Conservation (phyloP, 1,140 invertebrate species). For the Ephestia elutella region DNA sequence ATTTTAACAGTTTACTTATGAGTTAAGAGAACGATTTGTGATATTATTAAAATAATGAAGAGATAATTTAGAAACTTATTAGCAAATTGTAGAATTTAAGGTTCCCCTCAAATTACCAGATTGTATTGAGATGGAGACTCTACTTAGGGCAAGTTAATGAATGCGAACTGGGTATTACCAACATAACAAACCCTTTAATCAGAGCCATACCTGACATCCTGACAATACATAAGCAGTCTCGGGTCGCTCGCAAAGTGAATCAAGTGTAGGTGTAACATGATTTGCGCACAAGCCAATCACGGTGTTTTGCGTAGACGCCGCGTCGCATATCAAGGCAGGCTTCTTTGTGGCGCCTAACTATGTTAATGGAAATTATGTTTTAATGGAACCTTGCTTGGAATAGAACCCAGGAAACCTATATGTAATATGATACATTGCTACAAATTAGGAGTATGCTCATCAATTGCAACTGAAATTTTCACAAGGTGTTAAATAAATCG, state of each 20-base stretch:
- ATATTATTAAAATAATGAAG: too few relatives aligned
- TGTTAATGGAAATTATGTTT: constrained; percentile 22
- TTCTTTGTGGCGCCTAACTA: constrained; percentile 35
- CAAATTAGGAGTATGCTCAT: background rate
- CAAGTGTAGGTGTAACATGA: constrained; percentile 12
- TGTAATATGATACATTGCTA: background rate
- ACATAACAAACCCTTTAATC: background rate
- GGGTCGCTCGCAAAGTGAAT: constrained; percentile 6
- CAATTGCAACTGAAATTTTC: too few relatives aligned
- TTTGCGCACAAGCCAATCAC: constrained; percentile 9
- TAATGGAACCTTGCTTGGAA: background rate
- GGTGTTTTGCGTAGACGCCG: constrained; percentile 33
- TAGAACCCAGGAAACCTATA: background rate
- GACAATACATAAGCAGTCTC: background rate
- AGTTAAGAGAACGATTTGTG: too few relatives aligned
- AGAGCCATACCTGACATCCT: background rate
- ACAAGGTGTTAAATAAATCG: too few relatives aligned
- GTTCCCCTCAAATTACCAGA: too few relatives aligned
- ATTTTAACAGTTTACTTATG: too few relatives aligned
- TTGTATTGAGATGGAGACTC: too few relatives aligned
- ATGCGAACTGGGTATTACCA: background rate
- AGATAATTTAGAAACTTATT: too few relatives aligned
- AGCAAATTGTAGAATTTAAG: too few relatives aligned
- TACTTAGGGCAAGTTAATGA: background rate
- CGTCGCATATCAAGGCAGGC: constrained; percentile 37